Evolutionary conservation across 92 coral and sea anemone species (phyloP).

Genomic region (Epizoanthus rinbou): DNA sequence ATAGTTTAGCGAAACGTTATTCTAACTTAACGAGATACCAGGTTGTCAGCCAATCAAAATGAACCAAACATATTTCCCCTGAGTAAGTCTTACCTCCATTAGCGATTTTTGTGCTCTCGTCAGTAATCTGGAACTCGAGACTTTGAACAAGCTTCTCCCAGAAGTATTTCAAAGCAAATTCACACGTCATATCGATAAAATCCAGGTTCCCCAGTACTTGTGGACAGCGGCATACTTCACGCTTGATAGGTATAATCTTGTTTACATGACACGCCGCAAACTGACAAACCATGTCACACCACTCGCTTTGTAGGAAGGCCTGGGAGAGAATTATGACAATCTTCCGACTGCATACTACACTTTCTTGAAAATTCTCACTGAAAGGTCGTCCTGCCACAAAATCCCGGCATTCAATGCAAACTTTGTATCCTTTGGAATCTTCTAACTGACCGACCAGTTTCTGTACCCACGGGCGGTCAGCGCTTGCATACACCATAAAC

Average conservation of each 20-base stretch:
- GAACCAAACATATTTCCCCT: too few species aligned
- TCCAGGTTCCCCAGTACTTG: constrained; percentile 7
- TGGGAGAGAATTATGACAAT: constrained; percentile 28
- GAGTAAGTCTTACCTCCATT: background rate
- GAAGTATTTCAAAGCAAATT: constrained; percentile 7
- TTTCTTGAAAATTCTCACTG: constrained; percentile 18
- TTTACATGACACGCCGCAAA: constrained; percentile 17
- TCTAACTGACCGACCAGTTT: background rate
- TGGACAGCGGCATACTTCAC: constrained; percentile 25
- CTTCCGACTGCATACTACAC: constrained; percentile 23
- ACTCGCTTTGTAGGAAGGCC: constrained; percentile 29
- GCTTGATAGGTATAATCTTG: constrained; percentile 30
- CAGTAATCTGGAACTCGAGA: constrained; percentile 3
- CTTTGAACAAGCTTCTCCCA: constrained; percentile 32
- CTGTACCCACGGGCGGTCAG: constrained; percentile 8
- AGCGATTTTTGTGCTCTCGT: background rate
- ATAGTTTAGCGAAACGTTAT: too few species aligned
- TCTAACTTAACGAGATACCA: too few species aligned
- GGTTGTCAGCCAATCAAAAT: too few species aligned
- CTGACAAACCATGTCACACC: constrained; percentile 30
- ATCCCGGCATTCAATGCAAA: constrained; percentile 29
- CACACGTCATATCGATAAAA: constrained; percentile 29
- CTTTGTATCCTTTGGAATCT: constrained; percentile 22
- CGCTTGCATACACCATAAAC: constrained; percentile 14
- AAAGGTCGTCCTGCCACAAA: constrained; percentile 27